A percentile compares a stretch with the other conserved stretches of the same genome.
Evolutionary conservation across 2,113 vertebrate genomes (phyloP).

Genomic region (Arothron firmamentum): DNA sequence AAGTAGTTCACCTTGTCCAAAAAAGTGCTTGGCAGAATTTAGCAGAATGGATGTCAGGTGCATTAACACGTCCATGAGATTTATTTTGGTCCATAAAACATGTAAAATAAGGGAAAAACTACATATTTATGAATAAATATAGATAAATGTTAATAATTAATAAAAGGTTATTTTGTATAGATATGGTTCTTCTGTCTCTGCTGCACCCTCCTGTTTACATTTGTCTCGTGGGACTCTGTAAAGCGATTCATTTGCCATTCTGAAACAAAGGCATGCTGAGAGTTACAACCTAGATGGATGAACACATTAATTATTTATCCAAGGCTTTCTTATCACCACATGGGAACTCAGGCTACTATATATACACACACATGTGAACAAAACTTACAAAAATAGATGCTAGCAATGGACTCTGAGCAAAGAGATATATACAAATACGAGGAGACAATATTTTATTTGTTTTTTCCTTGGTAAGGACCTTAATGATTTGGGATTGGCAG

Average conservation of each 20-base stretch:
- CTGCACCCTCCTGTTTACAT: constrained; percentile 6
- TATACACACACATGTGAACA: constrained; percentile 4
- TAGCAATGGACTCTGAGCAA: not conserved
- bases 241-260: constrained; percentile 1
- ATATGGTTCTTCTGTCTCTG: not conserved
- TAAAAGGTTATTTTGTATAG: constrained; percentile 21
- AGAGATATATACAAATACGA: not conserved
- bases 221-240: not conserved
- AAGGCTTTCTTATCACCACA: constrained; percentile 23
- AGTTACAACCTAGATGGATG: constrained; percentile 17
- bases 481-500: constrained; percentile 19
- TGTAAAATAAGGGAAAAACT: no score
- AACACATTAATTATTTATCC: constrained; percentile 41
- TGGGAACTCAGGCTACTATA: constrained; percentile 6
- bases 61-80: not conserved
- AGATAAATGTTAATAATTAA: constrained; percentile 29
- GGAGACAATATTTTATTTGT: not conserved
- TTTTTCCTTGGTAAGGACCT: not conserved
- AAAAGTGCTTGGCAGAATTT: not conserved
- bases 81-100: not conserved
- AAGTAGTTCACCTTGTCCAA: not conserved
- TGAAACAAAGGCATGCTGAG: not conserved
- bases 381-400: constrained; percentile 7
- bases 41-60: no score
- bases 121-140: not conserved